Base-by-base conservation (phyloP, 2,113 vertebrate species). In the Oryzias javanicus region DNA sequence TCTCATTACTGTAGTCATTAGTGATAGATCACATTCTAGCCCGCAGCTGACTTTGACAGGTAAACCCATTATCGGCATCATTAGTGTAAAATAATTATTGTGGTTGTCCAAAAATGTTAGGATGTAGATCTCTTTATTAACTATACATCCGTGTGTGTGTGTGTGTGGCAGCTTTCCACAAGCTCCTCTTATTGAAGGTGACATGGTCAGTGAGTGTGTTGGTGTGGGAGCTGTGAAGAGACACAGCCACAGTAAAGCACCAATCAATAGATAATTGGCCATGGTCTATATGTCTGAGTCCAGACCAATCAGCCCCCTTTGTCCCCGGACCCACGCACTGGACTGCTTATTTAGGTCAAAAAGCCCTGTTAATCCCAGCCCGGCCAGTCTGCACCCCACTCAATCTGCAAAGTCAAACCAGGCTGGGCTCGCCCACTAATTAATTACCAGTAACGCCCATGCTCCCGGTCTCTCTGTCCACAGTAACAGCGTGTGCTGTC, bases 211-310 rank as follows among this genome's bases (percentile, higher is more conserved):
- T 78, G 83, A 89, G 74, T 89, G 64, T 86, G 83, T 88, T 86
- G 73, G 81, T 72, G 87, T 90, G 86, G 71, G 78, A 90, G 81
- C 78, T 86, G 84, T 88, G 86, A 83, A 86, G 84, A 91, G 88
- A 86, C 86, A 90, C 87, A 88, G 88, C 78, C 90, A 82, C 84
- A 92, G 89, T 87, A 91, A 87, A 92, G 91, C 69, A 86, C 89
- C 91, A 91, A 94, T 94, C 93, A 94, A 94, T 93, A 93, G 84
- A 90, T 93, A 94, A 94, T 94, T 94, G 91, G 93, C 89, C 85
- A 76, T 90, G 88, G 84, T 89, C 88, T 92, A 74, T 92, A 74
- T 89, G 91, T 91, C 91, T 90, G 92, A 71, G 79, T 86, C 75
- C 72, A 90, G 82, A 89, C 92, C 90, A 91, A 91, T 89, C 88